phyloP scores from a whole-genome alignment of 30 jellyfish, hydroid and myxozoan genomes.

The Kudoa iwatai region DNA sequence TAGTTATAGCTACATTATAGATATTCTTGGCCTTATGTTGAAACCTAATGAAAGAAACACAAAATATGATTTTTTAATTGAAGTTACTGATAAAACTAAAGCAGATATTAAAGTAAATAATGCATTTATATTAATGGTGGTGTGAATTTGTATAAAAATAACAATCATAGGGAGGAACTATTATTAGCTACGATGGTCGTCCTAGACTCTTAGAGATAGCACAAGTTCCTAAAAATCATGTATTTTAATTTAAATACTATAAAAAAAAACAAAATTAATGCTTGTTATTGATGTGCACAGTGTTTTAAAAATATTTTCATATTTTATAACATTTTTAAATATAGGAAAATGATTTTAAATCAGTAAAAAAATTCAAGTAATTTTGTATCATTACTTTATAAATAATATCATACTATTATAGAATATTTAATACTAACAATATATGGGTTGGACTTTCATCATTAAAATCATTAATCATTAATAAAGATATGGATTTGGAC shows the following conservation, averaged over 20 bases:
- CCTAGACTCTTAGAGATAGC: slow-evolving; percentile 56
- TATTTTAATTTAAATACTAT: slow-evolving; percentile 1
- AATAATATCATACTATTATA: slow-evolving; percentile 1
- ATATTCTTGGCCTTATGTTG: slow-evolving; percentile 13
- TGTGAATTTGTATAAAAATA: too few species aligned
- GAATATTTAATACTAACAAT: slow-evolving; percentile 56
- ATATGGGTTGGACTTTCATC: slow-evolving; percentile 42
- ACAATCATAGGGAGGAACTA: slow-evolving; percentile 40
- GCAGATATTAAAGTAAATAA: slow-evolving; percentile 46
- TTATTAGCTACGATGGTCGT: slow-evolving; percentile 19
- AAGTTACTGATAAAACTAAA: slow-evolving; percentile 64
- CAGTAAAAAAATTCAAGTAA: slow-evolving; percentile 35
- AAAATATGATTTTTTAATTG: slow-evolving; percentile 32
- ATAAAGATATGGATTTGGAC: slow-evolving; percentile 25
- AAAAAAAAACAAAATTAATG: too few species aligned
- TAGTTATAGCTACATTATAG: slow-evolving; percentile 4
- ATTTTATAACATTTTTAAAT: too few species aligned
- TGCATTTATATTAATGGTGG: background rate
- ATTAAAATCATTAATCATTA: slow-evolving; percentile 11
- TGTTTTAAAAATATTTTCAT: too few species aligned
- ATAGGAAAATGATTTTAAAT: slow-evolving; percentile 39
- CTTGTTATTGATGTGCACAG: too few species aligned
- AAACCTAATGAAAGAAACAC: slow-evolving; percentile 1
- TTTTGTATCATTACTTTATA: too few species aligned
- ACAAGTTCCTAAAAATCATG: slow-evolving; percentile 80